phyloP scores from a whole-genome alignment of 2,113 vertebrate species.

The Cygnus buccinator region DNA sequence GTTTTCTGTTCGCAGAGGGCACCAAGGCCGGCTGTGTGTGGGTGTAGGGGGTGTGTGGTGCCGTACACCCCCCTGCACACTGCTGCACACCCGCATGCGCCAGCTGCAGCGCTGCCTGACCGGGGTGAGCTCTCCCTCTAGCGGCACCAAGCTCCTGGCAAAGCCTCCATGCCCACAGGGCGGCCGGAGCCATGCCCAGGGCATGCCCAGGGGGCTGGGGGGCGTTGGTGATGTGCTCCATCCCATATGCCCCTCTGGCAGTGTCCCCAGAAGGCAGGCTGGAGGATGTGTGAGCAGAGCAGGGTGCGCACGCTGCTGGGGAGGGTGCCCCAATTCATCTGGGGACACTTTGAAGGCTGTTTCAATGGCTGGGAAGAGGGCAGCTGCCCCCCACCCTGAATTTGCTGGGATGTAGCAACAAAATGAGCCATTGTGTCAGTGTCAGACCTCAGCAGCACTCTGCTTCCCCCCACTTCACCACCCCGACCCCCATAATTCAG shows the following conservation, averaged over 20 bases:
- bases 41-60: not conserved
- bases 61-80: not conserved
- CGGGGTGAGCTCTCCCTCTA: slow-evolving; percentile 60
- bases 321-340: not conserved
- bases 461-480: not conserved
- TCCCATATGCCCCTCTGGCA: not conserved
- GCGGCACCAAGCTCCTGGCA: slow-evolving; percentile 10
- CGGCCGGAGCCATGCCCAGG: not conserved
- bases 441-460: no score
- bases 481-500: not conserved
- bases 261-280: not conserved
- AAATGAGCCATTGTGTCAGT: rapidly evolving
- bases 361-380: no score
- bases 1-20: rapidly evolving
- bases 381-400: not conserved
- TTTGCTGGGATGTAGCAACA: rapidly evolving
- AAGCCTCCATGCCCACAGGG: rapidly evolving
- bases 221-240: rapidly evolving
- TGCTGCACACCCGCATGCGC: not conserved
- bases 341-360: no score
- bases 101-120: not conserved
- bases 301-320: not conserved
- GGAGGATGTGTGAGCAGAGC: not conserved
- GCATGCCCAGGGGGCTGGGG: not conserved
- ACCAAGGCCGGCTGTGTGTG: not conserved